phyloP scores from a whole-genome alignment of 2,888 invertebrate species.

The Caenorhabditis afra region DNA sequence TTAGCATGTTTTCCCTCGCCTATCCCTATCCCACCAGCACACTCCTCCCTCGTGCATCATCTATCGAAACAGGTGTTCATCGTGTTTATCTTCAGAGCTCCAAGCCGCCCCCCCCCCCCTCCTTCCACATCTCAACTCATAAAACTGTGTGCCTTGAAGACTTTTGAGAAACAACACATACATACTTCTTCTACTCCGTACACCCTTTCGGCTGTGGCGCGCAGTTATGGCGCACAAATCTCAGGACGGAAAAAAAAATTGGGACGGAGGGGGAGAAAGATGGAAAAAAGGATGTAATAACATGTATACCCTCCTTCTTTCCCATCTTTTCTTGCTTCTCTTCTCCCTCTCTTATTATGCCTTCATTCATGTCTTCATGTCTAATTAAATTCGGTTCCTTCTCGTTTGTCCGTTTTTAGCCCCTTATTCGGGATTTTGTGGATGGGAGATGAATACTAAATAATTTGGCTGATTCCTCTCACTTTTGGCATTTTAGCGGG shows the following conservation, averaged over 20 bases:
- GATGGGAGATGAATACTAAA: background rate
- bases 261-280: no score
- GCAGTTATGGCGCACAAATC: conserved; percentile 2
- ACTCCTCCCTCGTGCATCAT: conserved; percentile 26
- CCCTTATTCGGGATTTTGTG: background rate
- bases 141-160: conserved; percentile 29
- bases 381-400: conserved; percentile 36
- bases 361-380: conserved; percentile 50
- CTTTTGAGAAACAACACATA: conserved; percentile 6
- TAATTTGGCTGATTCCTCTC: no score
- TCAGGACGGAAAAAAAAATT: no score
- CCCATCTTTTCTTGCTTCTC: conserved; percentile 10
- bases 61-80: conserved; percentile 55
- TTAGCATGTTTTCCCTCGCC: background rate
- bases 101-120: conserved; percentile 11
- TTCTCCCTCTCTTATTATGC: conserved; percentile 17
- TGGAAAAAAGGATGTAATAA: conserved; percentile 37
- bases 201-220: background rate
- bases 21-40: conserved; percentile 18
- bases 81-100: conserved; percentile 52
- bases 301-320: conserved; percentile 34
- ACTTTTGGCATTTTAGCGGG: no score
- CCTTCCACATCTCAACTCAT: conserved; percentile 29
- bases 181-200: conserved; percentile 16
- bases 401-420: background rate